Percentiles rank a stretch among this genome's conserved stretches.
phyloP scores from a whole-genome alignment of 2,113 vertebrate species.

The Salminus brasiliensis region DNA sequence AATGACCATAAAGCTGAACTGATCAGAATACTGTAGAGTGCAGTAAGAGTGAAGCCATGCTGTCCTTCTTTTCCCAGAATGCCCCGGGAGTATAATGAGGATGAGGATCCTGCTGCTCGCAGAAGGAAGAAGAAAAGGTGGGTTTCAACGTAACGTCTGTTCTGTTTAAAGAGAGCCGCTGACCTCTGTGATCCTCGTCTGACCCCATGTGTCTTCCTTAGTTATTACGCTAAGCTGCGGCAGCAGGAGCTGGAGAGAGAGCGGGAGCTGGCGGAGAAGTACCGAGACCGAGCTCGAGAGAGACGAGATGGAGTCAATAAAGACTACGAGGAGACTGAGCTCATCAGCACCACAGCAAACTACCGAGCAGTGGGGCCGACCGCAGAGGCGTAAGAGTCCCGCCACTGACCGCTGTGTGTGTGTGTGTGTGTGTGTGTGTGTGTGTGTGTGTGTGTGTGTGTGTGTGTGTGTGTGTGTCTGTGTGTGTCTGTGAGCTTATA shows the following conservation, averaged over 20 bases:
- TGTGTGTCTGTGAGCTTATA: not conserved
- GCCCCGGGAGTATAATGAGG: constrained; percentile 98
- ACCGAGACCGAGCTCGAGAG: constrained; percentile 93
- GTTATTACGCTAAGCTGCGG: constrained; percentile 96
- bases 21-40: no score
- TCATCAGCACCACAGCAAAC: constrained; percentile 97
- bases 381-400: constrained; percentile 86
- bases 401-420: no score
- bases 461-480: no score
- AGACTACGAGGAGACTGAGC: constrained; percentile 95
- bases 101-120: constrained; percentile 96
- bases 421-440: no score
- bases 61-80: constrained; percentile 79
- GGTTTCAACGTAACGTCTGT: not conserved
- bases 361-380: constrained; percentile 95
- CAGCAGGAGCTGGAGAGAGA: constrained; percentile 97
- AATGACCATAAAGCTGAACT: no score
- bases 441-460: no score
- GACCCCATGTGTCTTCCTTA: constrained; percentile 58
- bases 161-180: not conserved
- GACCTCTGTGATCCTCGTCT: constrained; percentile 40
- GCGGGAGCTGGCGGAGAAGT: constrained; percentile 94
- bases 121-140: constrained; percentile 98
- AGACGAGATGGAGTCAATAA: constrained; percentile 95
- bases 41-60: no score